These are phyloP conservation scores for Coelinius sp. DNA, from an alignment of 2,888 invertebrate genomes.

Conservation along the genomic window DNA sequence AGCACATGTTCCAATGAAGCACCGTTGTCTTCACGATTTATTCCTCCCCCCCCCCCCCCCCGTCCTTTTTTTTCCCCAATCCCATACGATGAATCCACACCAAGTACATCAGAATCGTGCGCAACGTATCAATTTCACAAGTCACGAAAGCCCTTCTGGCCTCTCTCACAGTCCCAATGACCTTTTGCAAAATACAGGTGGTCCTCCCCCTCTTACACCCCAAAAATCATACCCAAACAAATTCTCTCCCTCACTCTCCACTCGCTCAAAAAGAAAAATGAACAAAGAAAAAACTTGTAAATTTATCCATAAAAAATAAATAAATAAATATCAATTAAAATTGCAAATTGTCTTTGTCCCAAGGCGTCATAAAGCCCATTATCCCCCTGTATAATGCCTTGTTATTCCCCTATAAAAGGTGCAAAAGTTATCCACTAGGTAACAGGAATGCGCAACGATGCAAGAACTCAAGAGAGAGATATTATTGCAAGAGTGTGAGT, in stretches of 20 bases:
- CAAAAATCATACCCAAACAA: neutral
- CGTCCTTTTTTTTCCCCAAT: neutral
- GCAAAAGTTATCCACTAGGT: conserved; percentile 1
- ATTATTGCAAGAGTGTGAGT: neutral
- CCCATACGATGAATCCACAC: conserved; percentile 1
- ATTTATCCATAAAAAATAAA: neutral
- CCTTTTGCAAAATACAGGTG: neutral
- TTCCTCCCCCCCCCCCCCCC: neutral
- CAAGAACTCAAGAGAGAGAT: conserved; percentile 29
- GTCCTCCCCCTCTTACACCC: neutral
- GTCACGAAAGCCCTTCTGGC: conserved; percentile 18
- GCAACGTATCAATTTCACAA: neutral
- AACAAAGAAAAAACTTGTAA: neutral
- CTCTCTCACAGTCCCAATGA: conserved; percentile 19
- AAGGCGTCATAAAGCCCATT: conserved; percentile 31
- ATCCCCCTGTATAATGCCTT: neutral
- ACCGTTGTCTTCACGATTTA: conserved; percentile 2
- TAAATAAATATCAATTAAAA: conserved; percentile 51
- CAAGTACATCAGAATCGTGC: conserved; percentile 5
- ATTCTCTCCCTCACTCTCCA: neutral
- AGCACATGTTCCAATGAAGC: neutral
- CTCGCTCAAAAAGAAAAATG: no score
- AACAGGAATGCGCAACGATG: conserved; percentile 34
- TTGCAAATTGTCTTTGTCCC: conserved; percentile 50
- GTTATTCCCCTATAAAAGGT: conserved; percentile 10